Evolutionary conservation across 2,113 vertebrate genomes (phyloP).

Genomic region (Oncorhynchus gorbuscha): DNA sequence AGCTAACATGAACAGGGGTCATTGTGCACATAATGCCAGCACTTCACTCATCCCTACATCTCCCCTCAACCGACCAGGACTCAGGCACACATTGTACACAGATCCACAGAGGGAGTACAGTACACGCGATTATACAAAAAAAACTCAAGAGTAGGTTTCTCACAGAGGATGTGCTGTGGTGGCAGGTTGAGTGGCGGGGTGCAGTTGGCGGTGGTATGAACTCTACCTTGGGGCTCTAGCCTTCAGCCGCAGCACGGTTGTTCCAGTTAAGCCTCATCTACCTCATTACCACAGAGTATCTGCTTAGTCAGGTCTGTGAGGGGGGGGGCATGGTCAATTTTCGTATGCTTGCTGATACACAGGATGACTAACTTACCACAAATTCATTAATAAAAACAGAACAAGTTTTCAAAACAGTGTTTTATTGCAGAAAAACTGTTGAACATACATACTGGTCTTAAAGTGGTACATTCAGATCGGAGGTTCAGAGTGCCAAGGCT

Average conservation of each 20-base stretch:
- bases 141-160: not conserved
- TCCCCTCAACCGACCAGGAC: conserved; percentile 33
- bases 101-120: conserved; percentile 9
- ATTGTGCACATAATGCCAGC: conserved; percentile 60
- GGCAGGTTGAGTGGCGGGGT: conserved; percentile 32
- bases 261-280: conserved; percentile 66
- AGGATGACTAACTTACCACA: not conserved
- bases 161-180: not conserved
- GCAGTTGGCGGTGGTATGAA: conserved; percentile 32
- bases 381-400: not conserved
- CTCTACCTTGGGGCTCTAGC: conserved; percentile 27
- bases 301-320: conserved; percentile 22
- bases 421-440: conserved; percentile 76
- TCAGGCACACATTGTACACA: conserved; percentile 13
- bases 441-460: conserved; percentile 67
- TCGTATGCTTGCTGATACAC: not conserved
- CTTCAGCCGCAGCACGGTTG: conserved; percentile 55
- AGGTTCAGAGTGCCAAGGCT: conserved; percentile 64
- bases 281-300: conserved; percentile 60
- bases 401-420: conserved; percentile 66
- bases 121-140: not conserved
- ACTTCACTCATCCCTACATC: conserved; percentile 41
- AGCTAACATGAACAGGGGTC: conserved; percentile 62
- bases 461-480: conserved; percentile 79
- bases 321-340: too few species aligned